Evolutionary conservation across 2,888 invertebrate species (phyloP), one percentile per base, ranked within the genome.

Genomic region (Andrena bucephala): DNA sequence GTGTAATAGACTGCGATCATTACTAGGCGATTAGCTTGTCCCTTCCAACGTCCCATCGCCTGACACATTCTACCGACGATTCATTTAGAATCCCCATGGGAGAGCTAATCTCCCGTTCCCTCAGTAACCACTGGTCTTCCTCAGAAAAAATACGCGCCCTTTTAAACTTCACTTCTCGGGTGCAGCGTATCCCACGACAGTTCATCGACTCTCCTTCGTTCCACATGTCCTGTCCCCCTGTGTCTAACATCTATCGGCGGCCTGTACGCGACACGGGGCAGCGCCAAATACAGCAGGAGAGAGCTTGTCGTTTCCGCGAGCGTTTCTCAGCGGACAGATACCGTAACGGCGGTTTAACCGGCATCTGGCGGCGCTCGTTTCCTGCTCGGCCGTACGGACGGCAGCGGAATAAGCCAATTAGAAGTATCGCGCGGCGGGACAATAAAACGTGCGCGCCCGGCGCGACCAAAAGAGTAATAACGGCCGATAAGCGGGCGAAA

Each of bases 351-450:
- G 27, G 29, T 54, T 42, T 29, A 24, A 24, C 24, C 75, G 52
- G 50, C 50, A 36, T 75, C 50, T 59, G 59, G 33, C 27, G 6
- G 20, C 36, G 48, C 50, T 52, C 69, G 67, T 52, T 82, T 80
- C 70, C 70, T 48, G 69, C 24, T 69, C 29, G 36, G 10, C n/a
- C 57, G 36, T 27, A 16, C 2, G 6, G 59, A 31, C 73, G 57
- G 20, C 62, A 57, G 52, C 81, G 67, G 77, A 81, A 62, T 81
- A 73, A 75, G 48, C 71, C 72, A 83, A 84, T 84, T 81, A 81
- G 77, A 73, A 62, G 50, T 75, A 81, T 69, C 72, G 42, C 57
- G 54, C 57, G 42, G 3, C 29, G 27, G 29, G 13, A 48, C 65
- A 75, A 65, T 69, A 70, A 84, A 70, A 76, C 33, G 70, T 60